Evolutionary conservation across 2,888 invertebrate genomes (phyloP).

Genomic region (Lysandra coridon): DNA sequence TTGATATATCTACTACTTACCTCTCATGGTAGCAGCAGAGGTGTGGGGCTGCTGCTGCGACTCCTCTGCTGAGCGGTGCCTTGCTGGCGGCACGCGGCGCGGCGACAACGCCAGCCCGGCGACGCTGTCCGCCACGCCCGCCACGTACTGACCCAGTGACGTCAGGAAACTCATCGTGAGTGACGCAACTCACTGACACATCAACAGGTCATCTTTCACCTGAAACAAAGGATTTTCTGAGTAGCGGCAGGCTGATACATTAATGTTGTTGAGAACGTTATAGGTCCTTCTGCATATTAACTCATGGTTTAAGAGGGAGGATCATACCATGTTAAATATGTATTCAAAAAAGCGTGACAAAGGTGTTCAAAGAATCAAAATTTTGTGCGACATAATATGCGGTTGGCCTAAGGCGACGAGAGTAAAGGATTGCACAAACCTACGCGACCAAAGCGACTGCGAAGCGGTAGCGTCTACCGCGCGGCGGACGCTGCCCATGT

Average conservation of each 20-base stretch:
- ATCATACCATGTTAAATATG: too few relatives aligned
- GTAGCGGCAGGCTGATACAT: background rate
- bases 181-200: slow-evolving; percentile 42
- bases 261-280: too few relatives aligned
- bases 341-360: too few relatives aligned
- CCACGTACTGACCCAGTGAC: slow-evolving; percentile 91
- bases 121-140: slow-evolving; percentile 91
- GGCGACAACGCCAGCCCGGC: slow-evolving; percentile 89
- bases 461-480: too few relatives aligned
- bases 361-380: too few relatives aligned
- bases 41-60: slow-evolving; percentile 64
- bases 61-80: slow-evolving; percentile 83
- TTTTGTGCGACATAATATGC: too few relatives aligned
- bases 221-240: slow-evolving; percentile 1
- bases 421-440: too few relatives aligned
- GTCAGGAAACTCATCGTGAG: slow-evolving; percentile 90
- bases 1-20: slow-evolving; percentile 33
- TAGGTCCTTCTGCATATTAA: too few relatives aligned
- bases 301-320: too few relatives aligned
- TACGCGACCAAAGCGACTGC: too few relatives aligned
- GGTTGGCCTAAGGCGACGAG: too few relatives aligned
- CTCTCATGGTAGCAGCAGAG: slow-evolving; percentile 46
- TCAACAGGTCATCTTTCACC: slow-evolving; percentile 26
- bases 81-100: slow-evolving; percentile 85
- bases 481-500: too few relatives aligned